A percentile compares a stretch with the other conserved stretches of the same genome.
Conservation (phyloP, 2,888 invertebrate genomes). For the Spilosoma lubricipeda region DNA sequence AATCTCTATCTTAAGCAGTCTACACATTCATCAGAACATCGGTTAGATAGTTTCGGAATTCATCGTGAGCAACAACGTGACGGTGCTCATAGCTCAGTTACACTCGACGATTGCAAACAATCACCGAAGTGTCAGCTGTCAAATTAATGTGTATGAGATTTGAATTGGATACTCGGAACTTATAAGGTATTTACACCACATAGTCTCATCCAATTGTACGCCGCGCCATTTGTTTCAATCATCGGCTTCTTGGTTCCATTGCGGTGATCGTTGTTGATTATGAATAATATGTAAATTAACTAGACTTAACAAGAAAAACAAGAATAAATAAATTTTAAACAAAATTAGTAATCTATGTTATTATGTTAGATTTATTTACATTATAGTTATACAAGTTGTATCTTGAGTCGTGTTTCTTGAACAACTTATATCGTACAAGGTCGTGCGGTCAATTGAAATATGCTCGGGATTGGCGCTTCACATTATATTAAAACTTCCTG, state of each 20-base stretch:
- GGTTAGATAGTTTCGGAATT: no score
- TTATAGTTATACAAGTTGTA: not conserved
- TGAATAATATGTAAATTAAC: not conserved
- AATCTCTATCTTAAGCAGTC: no score
- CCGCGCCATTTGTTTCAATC: no score
- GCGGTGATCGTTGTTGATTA: not conserved
- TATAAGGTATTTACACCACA: no score
- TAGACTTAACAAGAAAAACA: not conserved
- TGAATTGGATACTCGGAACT: no score
- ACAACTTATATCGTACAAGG: conserved; percentile 33
- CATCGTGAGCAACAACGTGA: no score
- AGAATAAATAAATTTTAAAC: not conserved
- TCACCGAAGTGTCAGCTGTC: no score
- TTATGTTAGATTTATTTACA: not conserved
- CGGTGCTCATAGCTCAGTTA: no score
- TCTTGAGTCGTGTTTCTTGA: not conserved
- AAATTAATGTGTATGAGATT: not conserved
- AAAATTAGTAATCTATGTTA: not conserved
- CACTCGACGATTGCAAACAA: no score
- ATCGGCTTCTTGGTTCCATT: no score
- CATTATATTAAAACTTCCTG: conserved; percentile 11
- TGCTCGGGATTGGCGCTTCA: conserved; percentile 15
- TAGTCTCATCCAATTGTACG: no score
- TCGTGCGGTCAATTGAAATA: conserved; percentile 41
- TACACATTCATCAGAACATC: no score